These are phyloP conservation scores for Chrysolina americana DNA, from an alignment of 2,888 invertebrate genomes.

Conservation along the genomic window DNA sequence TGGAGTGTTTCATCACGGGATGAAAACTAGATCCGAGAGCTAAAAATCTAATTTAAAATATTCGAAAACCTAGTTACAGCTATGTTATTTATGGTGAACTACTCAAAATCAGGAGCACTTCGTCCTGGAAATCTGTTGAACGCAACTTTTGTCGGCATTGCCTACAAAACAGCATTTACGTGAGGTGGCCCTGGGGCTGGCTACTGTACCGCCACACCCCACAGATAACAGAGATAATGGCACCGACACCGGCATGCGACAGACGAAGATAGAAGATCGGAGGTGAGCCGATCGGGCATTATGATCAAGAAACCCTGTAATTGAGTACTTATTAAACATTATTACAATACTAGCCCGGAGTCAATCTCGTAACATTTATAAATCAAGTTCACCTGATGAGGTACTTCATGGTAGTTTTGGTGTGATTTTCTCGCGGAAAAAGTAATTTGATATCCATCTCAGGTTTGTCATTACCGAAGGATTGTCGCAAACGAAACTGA, in stretches of 20 bases:
- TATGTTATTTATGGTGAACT: not conserved
- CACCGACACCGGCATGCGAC: slow-evolving; percentile 46
- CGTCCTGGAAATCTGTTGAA: slow-evolving; percentile 40
- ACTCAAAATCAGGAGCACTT: not conserved
- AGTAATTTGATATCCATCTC: not conserved
- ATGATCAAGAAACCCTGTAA: slow-evolving; percentile 64
- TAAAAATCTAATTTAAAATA: too few relatives aligned
- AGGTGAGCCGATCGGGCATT: slow-evolving; percentile 61
- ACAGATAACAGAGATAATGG: slow-evolving; percentile 54
- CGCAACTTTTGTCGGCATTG: slow-evolving; percentile 53
- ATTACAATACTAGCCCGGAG: slow-evolving; percentile 58
- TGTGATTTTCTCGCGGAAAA: slow-evolving; percentile 17
- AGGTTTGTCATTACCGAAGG: not conserved
- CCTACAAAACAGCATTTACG: slow-evolving; percentile 63
- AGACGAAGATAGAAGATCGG: slow-evolving; percentile 55
- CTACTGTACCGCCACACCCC: slow-evolving; percentile 66
- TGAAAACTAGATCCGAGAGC: too few relatives aligned
- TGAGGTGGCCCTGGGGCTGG: slow-evolving; percentile 59
- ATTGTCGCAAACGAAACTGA: too few relatives aligned
- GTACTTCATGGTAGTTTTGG: not conserved
- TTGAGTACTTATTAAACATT: slow-evolving; percentile 64
- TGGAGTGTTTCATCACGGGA: too few relatives aligned
- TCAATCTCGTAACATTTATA: slow-evolving; percentile 39
- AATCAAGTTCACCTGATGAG: slow-evolving; percentile 44
- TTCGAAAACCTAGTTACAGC: too few relatives aligned